phyloP scores from a whole-genome alignment of 2,888 invertebrate species.

The Drosophila percnosoma region DNA sequence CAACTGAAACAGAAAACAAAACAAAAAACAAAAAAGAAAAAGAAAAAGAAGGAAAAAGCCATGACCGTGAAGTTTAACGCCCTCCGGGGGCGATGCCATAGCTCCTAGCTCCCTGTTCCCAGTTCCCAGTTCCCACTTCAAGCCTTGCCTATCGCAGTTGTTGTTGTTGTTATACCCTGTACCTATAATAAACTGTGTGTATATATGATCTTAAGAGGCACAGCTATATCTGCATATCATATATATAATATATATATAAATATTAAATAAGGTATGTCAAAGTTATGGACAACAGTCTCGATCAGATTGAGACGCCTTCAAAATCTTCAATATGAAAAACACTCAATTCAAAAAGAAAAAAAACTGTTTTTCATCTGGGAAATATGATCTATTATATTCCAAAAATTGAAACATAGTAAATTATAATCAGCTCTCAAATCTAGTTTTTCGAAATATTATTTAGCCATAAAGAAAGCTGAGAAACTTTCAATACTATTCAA shows the following conservation, averaged over 20 bases:
- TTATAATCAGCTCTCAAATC: neutral
- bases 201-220: neutral
- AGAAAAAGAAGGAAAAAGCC: conserved; percentile 66
- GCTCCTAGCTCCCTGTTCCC: conserved; percentile 12
- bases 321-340: neutral
- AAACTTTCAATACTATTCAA: neutral
- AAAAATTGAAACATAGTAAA: neutral
- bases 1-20: conserved; percentile 10
- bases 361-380: neutral
- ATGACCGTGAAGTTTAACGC: conserved; percentile 82
- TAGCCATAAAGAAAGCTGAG: neutral
- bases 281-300: neutral
- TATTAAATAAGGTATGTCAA: neutral
- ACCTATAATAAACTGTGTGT: neutral
- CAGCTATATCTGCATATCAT: neutral
- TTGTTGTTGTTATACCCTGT: conserved; percentile 18
- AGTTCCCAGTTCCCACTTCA: neutral
- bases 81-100: conserved; percentile 64
- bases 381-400: neutral
- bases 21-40: neutral
- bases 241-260: neutral
- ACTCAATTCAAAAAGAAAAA: neutral
- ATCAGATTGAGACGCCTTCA: neutral
- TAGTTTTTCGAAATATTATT: no score
- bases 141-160: conserved; percentile 31